Conservation (phyloP, 2,113 vertebrate species). For the Phyllostomus discolor region DNA sequence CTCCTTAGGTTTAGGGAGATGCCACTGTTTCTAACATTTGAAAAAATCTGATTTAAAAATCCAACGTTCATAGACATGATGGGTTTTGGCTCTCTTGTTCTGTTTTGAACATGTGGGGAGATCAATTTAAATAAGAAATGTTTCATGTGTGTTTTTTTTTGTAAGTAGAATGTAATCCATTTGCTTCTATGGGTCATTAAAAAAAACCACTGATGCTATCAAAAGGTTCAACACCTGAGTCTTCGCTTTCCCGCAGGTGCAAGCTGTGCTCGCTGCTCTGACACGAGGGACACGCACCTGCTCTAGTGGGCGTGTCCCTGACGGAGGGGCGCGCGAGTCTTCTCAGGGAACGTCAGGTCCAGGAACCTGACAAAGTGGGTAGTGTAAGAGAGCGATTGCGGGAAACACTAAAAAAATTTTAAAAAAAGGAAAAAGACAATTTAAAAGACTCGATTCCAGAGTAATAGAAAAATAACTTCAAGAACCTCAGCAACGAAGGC, state of each 20-base stretch:
- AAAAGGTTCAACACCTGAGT: not conserved
- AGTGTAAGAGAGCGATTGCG: not conserved
- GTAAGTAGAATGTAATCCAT: not conserved
- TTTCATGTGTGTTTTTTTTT: not conserved
- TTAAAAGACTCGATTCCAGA: slow-evolving; percentile 64
- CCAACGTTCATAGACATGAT: not conserved
- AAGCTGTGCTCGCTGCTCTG: not conserved
- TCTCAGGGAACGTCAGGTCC: not conserved
- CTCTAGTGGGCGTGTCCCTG: not conserved
- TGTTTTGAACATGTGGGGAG: not conserved
- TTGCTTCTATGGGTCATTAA: not conserved
- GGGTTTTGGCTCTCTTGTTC: not conserved
- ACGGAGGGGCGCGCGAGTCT: not conserved
- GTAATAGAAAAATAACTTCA: slow-evolving; percentile 49
- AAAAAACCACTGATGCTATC: not conserved
- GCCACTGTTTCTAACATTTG: not conserved
- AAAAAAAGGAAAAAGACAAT: not conserved
- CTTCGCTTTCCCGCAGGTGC: not conserved
- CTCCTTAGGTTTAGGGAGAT: slow-evolving; percentile 2
- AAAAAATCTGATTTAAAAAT: not conserved
- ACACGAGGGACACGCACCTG: not conserved
- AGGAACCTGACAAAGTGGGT: not conserved
- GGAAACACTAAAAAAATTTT: not conserved
- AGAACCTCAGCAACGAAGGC: not conserved
- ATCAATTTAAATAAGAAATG: not conserved